Conservation (phyloP, 2,113 vertebrate genomes). For the Henicopernis longicauda region DNA sequence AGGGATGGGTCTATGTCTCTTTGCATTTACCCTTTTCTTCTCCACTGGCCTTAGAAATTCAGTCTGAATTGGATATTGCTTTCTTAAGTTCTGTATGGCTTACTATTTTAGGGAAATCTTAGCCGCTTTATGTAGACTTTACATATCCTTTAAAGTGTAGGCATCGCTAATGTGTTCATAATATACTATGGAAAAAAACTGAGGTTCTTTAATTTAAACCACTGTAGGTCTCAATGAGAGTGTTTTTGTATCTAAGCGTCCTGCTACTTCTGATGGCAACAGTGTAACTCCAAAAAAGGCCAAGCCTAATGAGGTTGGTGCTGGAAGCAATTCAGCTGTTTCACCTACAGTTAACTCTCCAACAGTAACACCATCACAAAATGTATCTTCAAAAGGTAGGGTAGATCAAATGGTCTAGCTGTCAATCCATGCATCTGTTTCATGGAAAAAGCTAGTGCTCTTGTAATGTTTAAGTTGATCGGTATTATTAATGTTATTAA, state of each 20-base stretch:
- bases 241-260: conserved; percentile 66
- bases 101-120: not conserved
- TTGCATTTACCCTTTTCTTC: not conserved
- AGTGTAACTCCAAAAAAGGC: conserved; percentile 70
- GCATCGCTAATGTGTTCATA: not conserved
- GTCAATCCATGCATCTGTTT: not conserved
- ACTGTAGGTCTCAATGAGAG: conserved; percentile 30
- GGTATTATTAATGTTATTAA: not conserved
- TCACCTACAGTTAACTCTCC: conserved; percentile 8
- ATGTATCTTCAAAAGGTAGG: conserved; percentile 21
- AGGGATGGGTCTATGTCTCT: not conserved
- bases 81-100: not conserved
- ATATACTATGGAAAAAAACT: not conserved
- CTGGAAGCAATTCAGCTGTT: not conserved
- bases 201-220: not conserved
- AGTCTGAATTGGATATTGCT: not conserved
- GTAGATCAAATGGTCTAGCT: not conserved
- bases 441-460: not conserved
- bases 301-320: conserved; percentile 63
- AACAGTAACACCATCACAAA: conserved; percentile 2
- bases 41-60: not conserved
- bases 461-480: not conserved
- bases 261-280: conserved; percentile 55
- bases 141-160: not conserved
- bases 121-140: not conserved